Percentiles rank a stretch among this genome's conserved stretches.
These are phyloP conservation scores for Spinibarbus caldwelli DNA, from an alignment of 2,797 vertebrate species.

Conservation along the genomic window DNA sequence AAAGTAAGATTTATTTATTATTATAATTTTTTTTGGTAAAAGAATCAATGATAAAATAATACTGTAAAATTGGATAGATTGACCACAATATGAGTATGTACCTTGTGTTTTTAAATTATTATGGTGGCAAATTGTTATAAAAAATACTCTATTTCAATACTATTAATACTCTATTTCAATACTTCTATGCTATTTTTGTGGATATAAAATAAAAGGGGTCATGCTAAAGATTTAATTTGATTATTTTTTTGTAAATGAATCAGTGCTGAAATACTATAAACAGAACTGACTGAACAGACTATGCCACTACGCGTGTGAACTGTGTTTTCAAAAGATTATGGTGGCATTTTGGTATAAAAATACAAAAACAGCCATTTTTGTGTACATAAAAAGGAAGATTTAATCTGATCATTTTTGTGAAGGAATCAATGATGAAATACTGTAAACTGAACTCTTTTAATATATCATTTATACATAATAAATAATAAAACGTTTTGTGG, in stretches of 20 bases:
- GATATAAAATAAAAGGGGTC: neutral
- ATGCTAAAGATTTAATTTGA: neutral
- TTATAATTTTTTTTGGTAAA: neutral
- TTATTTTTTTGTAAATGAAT: neutral
- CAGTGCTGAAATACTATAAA: neutral
- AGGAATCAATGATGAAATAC: neutral
- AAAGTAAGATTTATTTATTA: too few species aligned
- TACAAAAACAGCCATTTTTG: neutral
- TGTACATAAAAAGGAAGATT: neutral
- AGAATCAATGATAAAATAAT: neutral
- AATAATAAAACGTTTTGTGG: neutral
- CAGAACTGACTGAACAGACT: constrained; percentile 61
- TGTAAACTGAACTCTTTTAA: neutral
- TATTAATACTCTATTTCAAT: neutral
- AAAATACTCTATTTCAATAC: neutral
- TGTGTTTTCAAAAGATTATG: neutral
- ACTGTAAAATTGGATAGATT: neutral
- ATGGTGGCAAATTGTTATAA: neutral
- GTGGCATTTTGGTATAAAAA: neutral
- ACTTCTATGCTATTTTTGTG: neutral
- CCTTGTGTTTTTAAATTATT: neutral
- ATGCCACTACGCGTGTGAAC: neutral
- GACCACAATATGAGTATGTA: neutral
- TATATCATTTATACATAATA: neutral
- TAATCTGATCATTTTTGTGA: neutral